Evolutionary conservation across 2,113 vertebrate genomes (phyloP).

Genomic region (Corythornis madagascariensis): DNA sequence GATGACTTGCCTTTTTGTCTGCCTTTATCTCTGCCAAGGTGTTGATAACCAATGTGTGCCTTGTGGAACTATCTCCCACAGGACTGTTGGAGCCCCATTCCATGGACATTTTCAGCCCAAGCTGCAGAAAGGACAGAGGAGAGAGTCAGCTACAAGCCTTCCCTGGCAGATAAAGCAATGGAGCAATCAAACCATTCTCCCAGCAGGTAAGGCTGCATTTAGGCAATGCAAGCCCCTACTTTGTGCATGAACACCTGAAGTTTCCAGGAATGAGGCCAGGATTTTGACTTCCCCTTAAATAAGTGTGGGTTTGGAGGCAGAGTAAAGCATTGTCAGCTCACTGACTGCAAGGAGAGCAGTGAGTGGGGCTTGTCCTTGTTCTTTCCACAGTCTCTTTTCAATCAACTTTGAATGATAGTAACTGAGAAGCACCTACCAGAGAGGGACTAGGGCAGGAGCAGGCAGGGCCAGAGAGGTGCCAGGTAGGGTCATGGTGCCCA

Average conservation of each 20-base stretch:
- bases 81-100: not conserved
- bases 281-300: not conserved
- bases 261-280: not conserved
- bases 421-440: not conserved
- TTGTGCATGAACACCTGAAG: not conserved
- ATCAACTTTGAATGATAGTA: not conserved
- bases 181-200: not conserved
- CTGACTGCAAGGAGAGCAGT: not conserved
- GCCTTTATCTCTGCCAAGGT: not conserved
- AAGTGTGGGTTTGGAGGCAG: not conserved
- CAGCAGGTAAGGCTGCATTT: not conserved
- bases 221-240: not conserved
- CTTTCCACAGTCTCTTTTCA: not conserved
- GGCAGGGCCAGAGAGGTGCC: not conserved
- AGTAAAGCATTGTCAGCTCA: not conserved
- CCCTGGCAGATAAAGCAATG: not conserved
- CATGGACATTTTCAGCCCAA: not conserved
- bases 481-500: not conserved
- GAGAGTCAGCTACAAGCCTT: not conserved
- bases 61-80: fast-evolving
- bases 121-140: not conserved
- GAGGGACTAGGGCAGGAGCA: not conserved
- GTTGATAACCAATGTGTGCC: not conserved
- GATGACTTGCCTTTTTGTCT: not conserved
- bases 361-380: not conserved